Evolutionary conservation across 1,140 invertebrate genomes (phyloP).

Genomic region (Zaprionus inermis): DNA sequence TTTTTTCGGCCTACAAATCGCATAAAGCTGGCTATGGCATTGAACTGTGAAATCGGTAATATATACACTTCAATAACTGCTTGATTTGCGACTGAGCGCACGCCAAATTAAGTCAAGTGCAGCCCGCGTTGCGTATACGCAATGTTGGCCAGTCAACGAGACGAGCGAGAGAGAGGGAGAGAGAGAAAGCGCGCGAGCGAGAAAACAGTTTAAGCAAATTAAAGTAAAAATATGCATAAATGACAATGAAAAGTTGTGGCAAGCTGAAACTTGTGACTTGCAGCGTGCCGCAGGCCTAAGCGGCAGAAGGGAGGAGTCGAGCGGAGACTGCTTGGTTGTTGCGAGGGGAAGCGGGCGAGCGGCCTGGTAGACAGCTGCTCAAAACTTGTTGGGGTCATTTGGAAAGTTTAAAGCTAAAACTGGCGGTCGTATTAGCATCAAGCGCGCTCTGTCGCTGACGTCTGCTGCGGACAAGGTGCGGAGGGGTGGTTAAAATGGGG

Average conservation of each 20-base stretch:
- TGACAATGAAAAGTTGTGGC: slow-evolving; percentile 58
- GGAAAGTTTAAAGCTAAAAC: slow-evolving; percentile 75
- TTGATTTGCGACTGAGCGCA: no score
- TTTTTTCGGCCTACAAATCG: no score
- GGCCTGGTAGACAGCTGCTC: slow-evolving; percentile 66
- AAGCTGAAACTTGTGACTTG: slow-evolving; percentile 58
- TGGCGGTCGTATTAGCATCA: slow-evolving; percentile 51
- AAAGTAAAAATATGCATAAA: slow-evolving; percentile 73
- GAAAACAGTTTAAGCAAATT: slow-evolving; percentile 64
- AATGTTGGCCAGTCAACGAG: not conserved
- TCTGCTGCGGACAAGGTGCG: not conserved
- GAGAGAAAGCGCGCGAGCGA: not conserved
- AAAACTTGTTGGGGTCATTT: slow-evolving; percentile 78
- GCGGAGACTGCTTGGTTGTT: no score
- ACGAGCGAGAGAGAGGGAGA: not conserved
- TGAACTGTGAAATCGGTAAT: no score
- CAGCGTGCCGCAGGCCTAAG: slow-evolving; percentile 18
- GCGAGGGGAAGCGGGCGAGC: not conserved
- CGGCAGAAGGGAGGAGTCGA: not conserved
- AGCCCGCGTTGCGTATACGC: slow-evolving; percentile 7
- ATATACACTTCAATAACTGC: no score
- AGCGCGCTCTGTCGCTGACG: slow-evolving; percentile 42
- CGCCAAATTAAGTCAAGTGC: not conserved
- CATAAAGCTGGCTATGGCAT: no score
- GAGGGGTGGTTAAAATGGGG: no score